These are phyloP conservation scores for Zaprionus africanus DNA, from an alignment of 1,140 invertebrate species.

Conservation along the genomic window DNA sequence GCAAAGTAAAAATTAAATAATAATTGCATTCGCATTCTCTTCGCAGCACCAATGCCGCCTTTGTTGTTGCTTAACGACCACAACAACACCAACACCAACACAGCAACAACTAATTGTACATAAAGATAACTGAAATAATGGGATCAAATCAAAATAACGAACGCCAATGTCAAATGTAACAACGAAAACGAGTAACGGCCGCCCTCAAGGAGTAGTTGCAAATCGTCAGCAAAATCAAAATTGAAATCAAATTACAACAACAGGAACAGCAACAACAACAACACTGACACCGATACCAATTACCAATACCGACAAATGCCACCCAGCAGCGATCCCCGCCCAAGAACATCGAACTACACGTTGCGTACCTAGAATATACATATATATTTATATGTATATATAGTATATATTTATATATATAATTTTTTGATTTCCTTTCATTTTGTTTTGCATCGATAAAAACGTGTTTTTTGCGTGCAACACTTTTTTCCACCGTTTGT, in stretches of 20 bases:
- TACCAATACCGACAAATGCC: neutral
- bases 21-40: slow-evolving; percentile 51
- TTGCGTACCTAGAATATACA: slow-evolving; percentile 20
- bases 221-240: slow-evolving; percentile 15
- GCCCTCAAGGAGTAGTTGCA: slow-evolving; percentile 48
- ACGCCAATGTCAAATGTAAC: slow-evolving; percentile 65
- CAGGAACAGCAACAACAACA: slow-evolving; percentile 10
- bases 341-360: slow-evolving; percentile 3
- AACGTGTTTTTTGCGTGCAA: slow-evolving; percentile 71
- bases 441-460: slow-evolving; percentile 53
- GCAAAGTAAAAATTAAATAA: slow-evolving; percentile 41
- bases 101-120: slow-evolving; percentile 7
- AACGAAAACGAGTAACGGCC: slow-evolving; percentile 51
- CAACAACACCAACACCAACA: slow-evolving; percentile 1
- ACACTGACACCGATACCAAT: neutral
- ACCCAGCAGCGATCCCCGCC: neutral
- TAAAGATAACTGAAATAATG: slow-evolving; percentile 27
- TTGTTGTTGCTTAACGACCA: slow-evolving; percentile 21
- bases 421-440: slow-evolving; percentile 57
- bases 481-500: slow-evolving; percentile 54
- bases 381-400: slow-evolving; percentile 8
- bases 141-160: slow-evolving; percentile 21
- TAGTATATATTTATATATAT: slow-evolving; percentile 24
- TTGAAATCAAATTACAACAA: slow-evolving; percentile 36
- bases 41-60: slow-evolving; percentile 42